Base-by-base conservation (phyloP, 92 coral and sea anemone species). In the Paramuricea clavata region DNA sequence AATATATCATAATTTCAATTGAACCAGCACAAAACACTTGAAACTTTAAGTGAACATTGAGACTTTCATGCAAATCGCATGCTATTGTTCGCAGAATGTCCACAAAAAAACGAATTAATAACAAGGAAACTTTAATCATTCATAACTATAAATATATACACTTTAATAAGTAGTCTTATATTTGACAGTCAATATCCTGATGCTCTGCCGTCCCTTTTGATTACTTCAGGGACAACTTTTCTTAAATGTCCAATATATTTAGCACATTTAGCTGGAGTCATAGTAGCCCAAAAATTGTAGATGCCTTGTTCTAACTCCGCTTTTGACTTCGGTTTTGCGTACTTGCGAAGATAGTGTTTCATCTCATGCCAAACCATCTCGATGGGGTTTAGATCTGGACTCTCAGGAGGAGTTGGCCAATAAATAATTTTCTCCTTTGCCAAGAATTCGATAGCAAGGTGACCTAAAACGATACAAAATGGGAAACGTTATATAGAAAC, bases 221-320 rank as follows among this genome's bases (percentile, higher is more conserved):
- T 67, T 54, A 85, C 79, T 7, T 41, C 70, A 9, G 87, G 90
- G 31, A 85, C 15, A 5, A 86, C 93, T 39, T 85, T 90, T 42
- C 61, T 35, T 21, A 90, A 13, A 79, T 90, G 93, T 59, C 75
- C 85, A 74, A 90, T 90, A 84, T 90, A 87, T 9, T 33, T 52
- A n/a, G 10, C 7, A 47, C 93, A 90, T 69, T 90, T 82, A 16
- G 77, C 91, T 35, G 88, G 77, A 9, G 82, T 87, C 57, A 90
- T 69, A 13, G 76, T 27, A 10, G 82, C n/a, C 93, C 93, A 91
- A 73, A 91, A 91, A 67, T 62, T 21, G 21, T 12, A 22, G 8
- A 88, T 88, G 22, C 92, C 88, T 12, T 83, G 75, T 16, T 43
- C 65, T 21, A 82, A 68, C 60, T 83, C 67, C 31, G 78, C 92